Evolutionary conservation across 2,888 invertebrate genomes (phyloP).

Genomic region (Sepiola atlantica): DNA sequence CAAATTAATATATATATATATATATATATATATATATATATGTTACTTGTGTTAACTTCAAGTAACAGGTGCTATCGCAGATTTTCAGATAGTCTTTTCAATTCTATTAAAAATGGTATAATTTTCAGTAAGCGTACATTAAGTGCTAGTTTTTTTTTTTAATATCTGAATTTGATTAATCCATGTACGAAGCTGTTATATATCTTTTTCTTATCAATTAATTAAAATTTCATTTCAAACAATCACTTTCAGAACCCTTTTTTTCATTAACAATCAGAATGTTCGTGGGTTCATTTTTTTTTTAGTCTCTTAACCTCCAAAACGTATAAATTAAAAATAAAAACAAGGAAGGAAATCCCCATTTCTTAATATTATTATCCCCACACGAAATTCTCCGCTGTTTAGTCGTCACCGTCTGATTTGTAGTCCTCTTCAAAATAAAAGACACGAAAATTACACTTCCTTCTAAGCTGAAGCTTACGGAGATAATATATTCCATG

Average conservation of each 20-base stretch:
- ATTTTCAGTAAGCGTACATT: no score
- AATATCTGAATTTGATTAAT: no score
- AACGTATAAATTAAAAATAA: background rate
- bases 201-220: no score
- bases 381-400: background rate
- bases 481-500: background rate
- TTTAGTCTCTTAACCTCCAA: background rate
- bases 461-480: background rate
- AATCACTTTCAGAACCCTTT: background rate
- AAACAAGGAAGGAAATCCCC: slow-evolving; percentile 23
- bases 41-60: no score
- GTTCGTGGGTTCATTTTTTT: background rate
- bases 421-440: background rate
- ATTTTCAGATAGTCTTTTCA: no score
- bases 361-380: background rate
- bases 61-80: no score
- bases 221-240: no score
- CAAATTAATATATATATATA: no score
- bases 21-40: no score
- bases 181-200: no score
- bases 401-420: background rate
- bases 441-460: background rate
- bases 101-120: no score
- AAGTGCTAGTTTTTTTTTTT: no score
- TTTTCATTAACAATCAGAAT: background rate